Evolutionary conservation across 2,797 vertebrate genomes (phyloP).

Genomic region (Pyrocephalus nanus): DNA sequence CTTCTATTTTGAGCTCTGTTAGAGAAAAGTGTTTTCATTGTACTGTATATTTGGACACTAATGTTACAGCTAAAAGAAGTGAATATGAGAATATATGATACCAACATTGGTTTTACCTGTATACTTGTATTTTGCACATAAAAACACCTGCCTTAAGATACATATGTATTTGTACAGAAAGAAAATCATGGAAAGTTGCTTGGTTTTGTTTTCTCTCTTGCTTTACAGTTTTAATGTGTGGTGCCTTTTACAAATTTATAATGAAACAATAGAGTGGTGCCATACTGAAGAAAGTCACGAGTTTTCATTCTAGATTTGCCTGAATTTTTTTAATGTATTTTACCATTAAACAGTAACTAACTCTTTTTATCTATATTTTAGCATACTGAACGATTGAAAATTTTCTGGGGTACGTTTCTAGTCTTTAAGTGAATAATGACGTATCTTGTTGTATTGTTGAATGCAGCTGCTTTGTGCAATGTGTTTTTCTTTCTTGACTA

Average conservation of each 20-base stretch:
- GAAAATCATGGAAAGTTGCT: slow-evolving; percentile 69
- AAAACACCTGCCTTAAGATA: slow-evolving; percentile 90
- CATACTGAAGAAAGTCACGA: slow-evolving; percentile 64
- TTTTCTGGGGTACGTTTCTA: slow-evolving; percentile 46
- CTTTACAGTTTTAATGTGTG: slow-evolving; percentile 86
- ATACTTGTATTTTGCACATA: slow-evolving; percentile 86
- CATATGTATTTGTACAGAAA: slow-evolving; percentile 83
- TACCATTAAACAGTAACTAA: slow-evolving; percentile 71
- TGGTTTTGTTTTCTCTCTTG: slow-evolving; percentile 73
- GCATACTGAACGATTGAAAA: slow-evolving; percentile 43
- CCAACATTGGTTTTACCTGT: slow-evolving; percentile 73
- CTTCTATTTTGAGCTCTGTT: slow-evolving; percentile 74
- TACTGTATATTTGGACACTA: slow-evolving; percentile 72
- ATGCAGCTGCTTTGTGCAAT: slow-evolving; percentile 58
- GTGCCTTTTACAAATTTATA: slow-evolving; percentile 88
- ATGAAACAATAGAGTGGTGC: slow-evolving; percentile 71
- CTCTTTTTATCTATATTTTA: slow-evolving; percentile 68
- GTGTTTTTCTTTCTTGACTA: slow-evolving; percentile 49
- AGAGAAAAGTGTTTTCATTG: slow-evolving; percentile 74
- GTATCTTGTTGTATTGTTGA: slow-evolving; percentile 50
- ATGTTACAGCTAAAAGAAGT: slow-evolving; percentile 68
- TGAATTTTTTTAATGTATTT: slow-evolving; percentile 74
- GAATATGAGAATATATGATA: slow-evolving; percentile 67
- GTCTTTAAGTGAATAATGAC: slow-evolving; percentile 58
- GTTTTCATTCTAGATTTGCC: slow-evolving; percentile 66